Evolutionary conservation across 2,797 vertebrate species (phyloP), one percentile per base, ranked within the genome.

Genomic region (Anguilla anguilla): DNA sequence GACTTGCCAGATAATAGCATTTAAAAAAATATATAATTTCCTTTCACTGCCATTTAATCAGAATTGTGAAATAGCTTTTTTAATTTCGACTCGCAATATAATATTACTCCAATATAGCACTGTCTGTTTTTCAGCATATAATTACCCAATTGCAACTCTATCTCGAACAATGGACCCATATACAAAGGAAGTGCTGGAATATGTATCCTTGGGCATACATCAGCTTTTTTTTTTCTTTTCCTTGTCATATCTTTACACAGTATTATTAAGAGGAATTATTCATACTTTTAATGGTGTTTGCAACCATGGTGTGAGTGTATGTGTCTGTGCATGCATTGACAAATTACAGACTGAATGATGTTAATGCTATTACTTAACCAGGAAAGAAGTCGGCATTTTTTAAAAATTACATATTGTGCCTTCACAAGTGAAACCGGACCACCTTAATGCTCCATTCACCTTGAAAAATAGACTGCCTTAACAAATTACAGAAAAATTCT

Each of bases 101-200:
- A 13, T 74, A 28, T 39, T 6, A 19, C 31, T 77, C 13, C 3
- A 77, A 77, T 43, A 17, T 77, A 15, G 74, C 74, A 77, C 35
- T 13, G 39, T 74, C 31, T 57, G 49, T 55, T 83, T 85, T 72
- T 0, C 96, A 99, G 98, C 98, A 11, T 93, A 97, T 94, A 98
- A 94, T 91, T 99, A 97, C 86, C 98, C 98, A 64, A 95, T 97
- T 11, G 93, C 97, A 86, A 96, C 89, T 0, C 93, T 99, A 1
- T 97, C 97, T 6, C 96, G 98, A 87, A 97, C 97, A 5, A 98
- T 99, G 97, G 99, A 98, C 89, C 98, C 98, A 0, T 99, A 98
- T 67, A 98, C 96, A 74, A 97, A 94, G 86, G 97, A 96, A 87
- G 96, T 99, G 92, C 95, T 99, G 91, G 93, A 97, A 93, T 99